phyloP scores from a whole-genome alignment of 2,113 vertebrate species.

The Stegostoma tigrinum region DNA sequence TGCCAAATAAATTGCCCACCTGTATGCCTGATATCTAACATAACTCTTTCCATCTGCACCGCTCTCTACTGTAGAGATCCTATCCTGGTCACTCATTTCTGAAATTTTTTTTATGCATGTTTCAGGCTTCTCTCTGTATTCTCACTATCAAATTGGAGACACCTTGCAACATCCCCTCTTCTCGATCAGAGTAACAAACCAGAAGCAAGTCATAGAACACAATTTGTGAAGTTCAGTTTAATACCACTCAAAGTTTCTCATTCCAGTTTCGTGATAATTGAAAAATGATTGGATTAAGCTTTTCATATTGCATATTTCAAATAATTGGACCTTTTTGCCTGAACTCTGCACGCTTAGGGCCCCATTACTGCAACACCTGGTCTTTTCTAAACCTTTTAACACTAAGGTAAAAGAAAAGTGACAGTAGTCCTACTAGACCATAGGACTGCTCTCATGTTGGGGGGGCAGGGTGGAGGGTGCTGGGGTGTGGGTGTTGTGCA shows the following conservation, averaged over 20 bases:
- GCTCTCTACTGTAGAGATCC: not conserved
- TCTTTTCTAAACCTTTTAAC: not conserved
- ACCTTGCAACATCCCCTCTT: not conserved
- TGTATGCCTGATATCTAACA: not conserved
- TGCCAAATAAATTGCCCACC: not conserved
- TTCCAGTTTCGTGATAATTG: not conserved
- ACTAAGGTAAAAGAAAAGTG: too few species aligned
- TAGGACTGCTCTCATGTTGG: too few species aligned
- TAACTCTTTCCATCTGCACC: not conserved
- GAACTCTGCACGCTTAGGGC: not conserved
- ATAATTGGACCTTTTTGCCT: not conserved
- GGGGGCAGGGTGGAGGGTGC: too few species aligned
- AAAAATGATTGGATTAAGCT: not conserved
- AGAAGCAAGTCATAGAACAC: not conserved
- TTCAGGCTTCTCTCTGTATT: not conserved
- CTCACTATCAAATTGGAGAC: not conserved
- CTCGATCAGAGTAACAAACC: not conserved
- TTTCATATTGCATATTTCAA: not conserved
- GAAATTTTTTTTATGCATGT: not conserved
- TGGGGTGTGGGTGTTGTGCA: too few species aligned
- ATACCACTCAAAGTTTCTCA: not conserved
- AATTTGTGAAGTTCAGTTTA: not conserved
- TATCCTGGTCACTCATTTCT: not conserved
- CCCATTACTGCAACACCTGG: not conserved
- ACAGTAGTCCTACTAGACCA: too few species aligned